Evolutionary conservation across 2,888 invertebrate genomes (phyloP).

Genomic region (Euplexia lucipara): DNA sequence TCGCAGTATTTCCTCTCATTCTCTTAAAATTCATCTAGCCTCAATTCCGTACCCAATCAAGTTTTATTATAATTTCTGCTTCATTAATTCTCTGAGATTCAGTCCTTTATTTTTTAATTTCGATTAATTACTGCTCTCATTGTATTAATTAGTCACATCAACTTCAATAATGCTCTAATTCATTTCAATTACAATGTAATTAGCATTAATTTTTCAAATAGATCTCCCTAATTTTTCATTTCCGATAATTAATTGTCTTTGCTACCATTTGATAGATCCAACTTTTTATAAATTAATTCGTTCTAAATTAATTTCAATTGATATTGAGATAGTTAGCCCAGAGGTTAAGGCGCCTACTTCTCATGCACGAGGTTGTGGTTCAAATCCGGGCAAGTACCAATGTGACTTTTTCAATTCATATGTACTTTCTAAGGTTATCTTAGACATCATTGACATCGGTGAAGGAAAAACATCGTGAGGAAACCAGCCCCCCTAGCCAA

Average conservation of each 20-base stretch:
- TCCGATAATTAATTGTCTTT: constrained; percentile 40
- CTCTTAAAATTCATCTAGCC: neutral
- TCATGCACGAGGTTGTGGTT: too few species aligned
- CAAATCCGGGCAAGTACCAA: too few species aligned
- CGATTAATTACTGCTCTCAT: constrained; percentile 45
- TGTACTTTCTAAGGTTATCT: too few species aligned
- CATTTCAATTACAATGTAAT: constrained; percentile 51
- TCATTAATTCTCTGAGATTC: constrained; percentile 8
- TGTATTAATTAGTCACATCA: constrained; percentile 42
- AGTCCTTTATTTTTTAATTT: constrained; percentile 42
- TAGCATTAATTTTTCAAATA: constrained; percentile 36
- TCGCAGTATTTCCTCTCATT: neutral
- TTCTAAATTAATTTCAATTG: constrained; percentile 24
- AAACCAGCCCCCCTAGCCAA: too few species aligned
- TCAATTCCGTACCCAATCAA: constrained; percentile 26
- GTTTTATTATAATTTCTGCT: constrained; percentile 13
- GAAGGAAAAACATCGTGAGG: too few species aligned
- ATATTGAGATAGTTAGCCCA: too few species aligned
- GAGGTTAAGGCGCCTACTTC: too few species aligned
- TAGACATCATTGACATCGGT: too few species aligned
- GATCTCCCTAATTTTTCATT: constrained; percentile 40
- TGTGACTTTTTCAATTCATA: too few species aligned
- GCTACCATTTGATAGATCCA: too few species aligned
- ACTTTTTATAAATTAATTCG: constrained; percentile 40
- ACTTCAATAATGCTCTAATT: constrained; percentile 48